Evolutionary conservation across 2,113 vertebrate species (phyloP).

Genomic region (Coracopsis vasa): DNA sequence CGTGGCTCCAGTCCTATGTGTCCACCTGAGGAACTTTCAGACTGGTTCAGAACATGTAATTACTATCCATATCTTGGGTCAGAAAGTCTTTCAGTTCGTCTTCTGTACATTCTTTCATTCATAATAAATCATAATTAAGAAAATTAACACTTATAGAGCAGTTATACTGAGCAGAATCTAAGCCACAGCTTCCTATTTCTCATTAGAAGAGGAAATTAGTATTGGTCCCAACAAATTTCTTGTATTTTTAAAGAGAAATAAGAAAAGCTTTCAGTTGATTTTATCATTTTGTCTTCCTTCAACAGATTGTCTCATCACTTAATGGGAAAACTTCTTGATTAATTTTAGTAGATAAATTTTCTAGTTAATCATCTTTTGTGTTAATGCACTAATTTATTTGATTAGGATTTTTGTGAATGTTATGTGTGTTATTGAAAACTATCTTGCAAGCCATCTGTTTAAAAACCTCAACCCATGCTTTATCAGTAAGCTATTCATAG

Average conservation of each 20-base stretch:
- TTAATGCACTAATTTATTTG: neutral
- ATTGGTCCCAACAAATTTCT: neutral
- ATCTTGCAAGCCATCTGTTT: neutral
- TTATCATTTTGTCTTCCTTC: neutral
- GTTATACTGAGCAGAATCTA: neutral
- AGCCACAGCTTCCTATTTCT: neutral
- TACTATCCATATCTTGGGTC: neutral
- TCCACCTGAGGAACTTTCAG: neutral
- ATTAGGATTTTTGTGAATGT: neutral
- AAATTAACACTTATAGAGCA: neutral
- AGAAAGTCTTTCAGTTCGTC: neutral
- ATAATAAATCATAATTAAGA: neutral
- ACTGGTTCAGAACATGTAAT: neutral
- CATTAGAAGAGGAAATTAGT: neutral
- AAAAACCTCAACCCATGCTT: neutral
- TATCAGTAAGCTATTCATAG: neutral
- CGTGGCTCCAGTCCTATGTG: neutral
- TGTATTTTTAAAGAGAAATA: neutral
- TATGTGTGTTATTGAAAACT: neutral
- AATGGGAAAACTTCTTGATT: neutral
- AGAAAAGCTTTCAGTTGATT: neutral
- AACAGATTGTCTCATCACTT: neutral
- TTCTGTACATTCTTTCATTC: neutral
- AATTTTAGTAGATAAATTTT: neutral
- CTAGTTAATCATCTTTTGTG: neutral